A percentile compares a stretch with the other conserved stretches of the same genome.
These are phyloP conservation scores for Parapristionchus giblindavisi DNA, from an alignment of 2,888 invertebrate genomes.

Conservation along the genomic window DNA sequence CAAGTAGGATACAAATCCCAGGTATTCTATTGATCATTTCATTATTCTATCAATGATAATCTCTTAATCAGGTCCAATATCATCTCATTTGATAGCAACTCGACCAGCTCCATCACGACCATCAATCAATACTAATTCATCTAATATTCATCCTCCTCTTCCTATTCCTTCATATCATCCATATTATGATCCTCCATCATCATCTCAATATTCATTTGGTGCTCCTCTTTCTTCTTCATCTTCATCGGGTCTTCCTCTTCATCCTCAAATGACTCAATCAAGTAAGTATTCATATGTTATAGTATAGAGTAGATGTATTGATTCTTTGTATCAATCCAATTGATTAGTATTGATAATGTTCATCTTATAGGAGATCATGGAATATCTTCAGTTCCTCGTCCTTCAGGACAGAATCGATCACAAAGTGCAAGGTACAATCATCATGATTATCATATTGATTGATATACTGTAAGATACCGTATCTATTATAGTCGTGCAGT, in stretches of 20 bases:
- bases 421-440: constrained; percentile 25
- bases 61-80: background rate
- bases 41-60: too few species aligned
- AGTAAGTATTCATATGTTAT: background rate
- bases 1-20: constrained; percentile 42
- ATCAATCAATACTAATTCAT: too few species aligned
- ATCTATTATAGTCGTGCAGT: constrained; percentile 14
- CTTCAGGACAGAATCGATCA: background rate
- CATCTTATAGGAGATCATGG: constrained; percentile 2
- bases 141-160: too few species aligned
- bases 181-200: too few species aligned
- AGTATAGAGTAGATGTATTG: too few species aligned
- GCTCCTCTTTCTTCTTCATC: background rate
- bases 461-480: background rate
- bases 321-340: too few species aligned
- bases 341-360: background rate
- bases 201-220: background rate
- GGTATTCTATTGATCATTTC: too few species aligned
- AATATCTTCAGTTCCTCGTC: constrained; percentile 12
- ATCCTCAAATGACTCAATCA: background rate
- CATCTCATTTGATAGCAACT: background rate
- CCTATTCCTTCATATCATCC: too few species aligned
- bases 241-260: background rate
- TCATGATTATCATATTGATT: background rate
- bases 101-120: constrained; percentile 24